Percentiles rank a stretch among this genome's conserved stretches.
Conservation (phyloP, 37 sponge, comb jelly and placozoan genomes). For the Corticium candelabrum region DNA sequence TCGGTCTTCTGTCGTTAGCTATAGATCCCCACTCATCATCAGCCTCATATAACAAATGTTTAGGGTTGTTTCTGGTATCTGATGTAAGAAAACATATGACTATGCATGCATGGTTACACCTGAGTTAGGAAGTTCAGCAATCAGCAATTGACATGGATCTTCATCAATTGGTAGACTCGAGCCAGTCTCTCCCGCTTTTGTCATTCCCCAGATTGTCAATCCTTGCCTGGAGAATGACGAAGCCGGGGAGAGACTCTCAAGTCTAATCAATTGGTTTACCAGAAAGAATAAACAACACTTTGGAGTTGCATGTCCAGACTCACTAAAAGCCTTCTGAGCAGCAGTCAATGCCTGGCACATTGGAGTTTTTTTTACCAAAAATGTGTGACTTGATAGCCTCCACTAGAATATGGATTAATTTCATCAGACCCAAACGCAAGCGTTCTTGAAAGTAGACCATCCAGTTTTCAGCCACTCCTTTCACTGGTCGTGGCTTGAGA, state of each 20-base stretch:
- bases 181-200: too few relatives aligned
- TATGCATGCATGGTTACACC: conserved; percentile 6
- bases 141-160: conserved; percentile 19
- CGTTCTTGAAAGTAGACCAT: not conserved
- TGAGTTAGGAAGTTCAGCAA: not conserved
- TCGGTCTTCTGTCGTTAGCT: conserved; percentile 11
- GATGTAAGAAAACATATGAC: conserved; percentile 25
- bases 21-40: not conserved
- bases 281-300: conserved; percentile 37
- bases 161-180: conserved; percentile 25
- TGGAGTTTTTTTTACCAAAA: conserved; percentile 33
- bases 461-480: conserved; percentile 14
- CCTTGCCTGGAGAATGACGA: too few relatives aligned
- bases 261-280: too few relatives aligned
- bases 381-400: conserved; percentile 31
- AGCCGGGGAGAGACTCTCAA: too few relatives aligned
- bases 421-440: not conserved
- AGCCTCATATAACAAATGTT: conserved; percentile 2
- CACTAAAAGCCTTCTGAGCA: conserved; percentile 9
- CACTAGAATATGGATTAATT: conserved; percentile 12
- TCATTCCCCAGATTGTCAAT: too few relatives aligned
- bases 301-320: not conserved
- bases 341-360: conserved; percentile 28
- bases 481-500: conserved; percentile 9
- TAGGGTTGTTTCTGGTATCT: conserved; percentile 10